Percentiles rank a stretch among this genome's conserved stretches.
phyloP scores from a whole-genome alignment of 2,797 vertebrate genomes.

The Sitta carolinensis region DNA sequence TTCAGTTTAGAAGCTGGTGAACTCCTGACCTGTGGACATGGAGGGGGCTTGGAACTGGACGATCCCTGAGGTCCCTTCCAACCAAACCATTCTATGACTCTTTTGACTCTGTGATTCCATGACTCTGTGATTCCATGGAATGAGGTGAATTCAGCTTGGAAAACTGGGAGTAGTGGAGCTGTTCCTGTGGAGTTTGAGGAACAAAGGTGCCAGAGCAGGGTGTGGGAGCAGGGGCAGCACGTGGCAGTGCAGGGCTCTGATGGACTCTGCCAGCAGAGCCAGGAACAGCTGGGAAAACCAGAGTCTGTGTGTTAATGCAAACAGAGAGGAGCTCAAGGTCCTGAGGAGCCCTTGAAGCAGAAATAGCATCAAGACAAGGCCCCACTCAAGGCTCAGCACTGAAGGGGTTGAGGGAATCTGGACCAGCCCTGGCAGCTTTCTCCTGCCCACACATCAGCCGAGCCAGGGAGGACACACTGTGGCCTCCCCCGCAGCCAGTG shows the following conservation, averaged over 20 bases:
- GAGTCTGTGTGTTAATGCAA: neutral
- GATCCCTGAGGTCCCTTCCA: neutral
- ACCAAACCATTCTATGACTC: neutral
- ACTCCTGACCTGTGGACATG: neutral
- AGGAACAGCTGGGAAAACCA: fast-evolving
- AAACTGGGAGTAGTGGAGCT: neutral
- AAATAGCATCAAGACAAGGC: neutral
- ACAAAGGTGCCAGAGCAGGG: fast-evolving
- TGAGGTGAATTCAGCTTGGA: neutral
- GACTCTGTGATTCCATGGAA: neutral
- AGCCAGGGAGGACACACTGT: too few species aligned
- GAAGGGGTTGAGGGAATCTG: neutral
- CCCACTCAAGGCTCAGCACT: neutral
- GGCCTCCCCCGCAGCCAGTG: neutral
- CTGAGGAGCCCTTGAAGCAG: neutral
- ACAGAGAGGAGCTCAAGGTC: neutral
- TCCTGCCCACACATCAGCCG: neutral
- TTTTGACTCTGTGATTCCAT: neutral
- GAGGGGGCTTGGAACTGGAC: fast-evolving
- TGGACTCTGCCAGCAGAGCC: neutral
- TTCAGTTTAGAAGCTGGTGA: neutral
- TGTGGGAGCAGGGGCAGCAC: fast-evolving
- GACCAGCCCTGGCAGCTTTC: neutral
- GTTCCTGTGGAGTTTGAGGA: neutral
- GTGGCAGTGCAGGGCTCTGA: fast-evolving